Percentiles rank a stretch among this genome's conserved stretches.
phyloP scores from a whole-genome alignment of 2,888 invertebrate species.

The Melanargia galathea region DNA sequence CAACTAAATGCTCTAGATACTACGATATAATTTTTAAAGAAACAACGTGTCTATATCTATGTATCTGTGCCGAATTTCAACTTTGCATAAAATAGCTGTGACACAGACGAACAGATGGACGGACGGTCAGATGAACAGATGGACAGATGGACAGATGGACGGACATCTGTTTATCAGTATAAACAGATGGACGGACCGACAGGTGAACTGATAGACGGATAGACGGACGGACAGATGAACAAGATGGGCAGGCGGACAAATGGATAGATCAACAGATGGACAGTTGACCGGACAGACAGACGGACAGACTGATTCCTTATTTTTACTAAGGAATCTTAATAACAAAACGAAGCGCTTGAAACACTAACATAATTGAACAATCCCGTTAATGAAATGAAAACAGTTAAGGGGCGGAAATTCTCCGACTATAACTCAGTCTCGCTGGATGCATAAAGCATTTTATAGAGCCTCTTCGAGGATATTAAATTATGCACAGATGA shows the following conservation, averaged over 20 bases:
- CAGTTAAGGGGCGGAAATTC: conserved; percentile 55
- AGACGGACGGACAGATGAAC: neutral
- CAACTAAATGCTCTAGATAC: too few species aligned
- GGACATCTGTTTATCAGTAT: too few species aligned
- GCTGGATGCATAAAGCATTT: conserved; percentile 71
- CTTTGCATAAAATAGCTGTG: neutral
- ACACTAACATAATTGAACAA: conserved; percentile 67
- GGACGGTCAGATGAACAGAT: too few species aligned
- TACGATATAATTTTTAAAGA: too few species aligned
- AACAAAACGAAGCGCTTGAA: conserved; percentile 42
- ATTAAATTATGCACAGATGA: conserved; percentile 43
- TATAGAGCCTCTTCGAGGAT: conserved; percentile 50
- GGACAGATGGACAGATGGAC: too few species aligned
- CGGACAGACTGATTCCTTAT: neutral
- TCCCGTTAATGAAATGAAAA: conserved; percentile 77
- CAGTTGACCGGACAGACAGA: too few species aligned
- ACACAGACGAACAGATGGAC: neutral
- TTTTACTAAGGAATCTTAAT: neutral
- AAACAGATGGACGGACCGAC: neutral
- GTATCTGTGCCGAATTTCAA: too few species aligned
- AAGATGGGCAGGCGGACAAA: too few species aligned
- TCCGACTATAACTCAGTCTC: conserved; percentile 59
- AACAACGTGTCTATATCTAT: too few species aligned
- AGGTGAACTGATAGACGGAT: too few species aligned
- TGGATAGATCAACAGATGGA: too few species aligned